Base-by-base conservation (phyloP, 1,140 invertebrate genomes). In the Sminthurinus signatus region DNA sequence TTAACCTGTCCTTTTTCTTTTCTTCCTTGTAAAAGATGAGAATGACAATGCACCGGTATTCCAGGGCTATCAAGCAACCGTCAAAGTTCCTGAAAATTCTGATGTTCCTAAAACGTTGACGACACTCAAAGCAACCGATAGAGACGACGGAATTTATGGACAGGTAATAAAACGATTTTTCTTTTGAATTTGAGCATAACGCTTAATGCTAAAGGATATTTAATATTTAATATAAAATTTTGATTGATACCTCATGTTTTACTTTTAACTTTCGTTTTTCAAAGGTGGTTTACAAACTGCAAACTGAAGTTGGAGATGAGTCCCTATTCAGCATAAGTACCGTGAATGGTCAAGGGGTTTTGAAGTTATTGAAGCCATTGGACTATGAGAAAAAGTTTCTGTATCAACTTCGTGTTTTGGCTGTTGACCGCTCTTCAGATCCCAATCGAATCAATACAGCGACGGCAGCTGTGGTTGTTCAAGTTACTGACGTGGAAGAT, bases 351-450 rank as follows among this genome's bases (percentile, higher is more conserved):
- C 90, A 89, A 81, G 92, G 89, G n/a, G 82, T 94, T 0, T 80
- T 95, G 28, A 82, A 86, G 64, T 79, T 95, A 10, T 81, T 86
- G 50, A 86, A 86, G 39, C 75, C 80, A 17, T 80, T 96, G 55
- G 92, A 95, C 78, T 96, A 93, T 74, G 93, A 95, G 74, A 82
- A 79, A 48, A 91, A 93, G 77, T 89, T 88, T 50, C 76, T 95
- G 1, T 92, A 96, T 75, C 91, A 95, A 76, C 75, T 94, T 39
- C 80, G 88, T 70, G 81, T 95, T 12, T 75, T 94, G 62, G 92
- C 91, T 1, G 83, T 90, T 0, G 92, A 93, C 77, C 80, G 89
- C 27, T 88, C 90, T 0, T 59, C 42, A 5, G 36, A 44, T 59
- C 42, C 56, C 32, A 29, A 28, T 28, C 46, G 60, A 57, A 60